Conservation (phyloP, 2,113 vertebrate genomes). For the Peromyscus polionotus region DNA sequence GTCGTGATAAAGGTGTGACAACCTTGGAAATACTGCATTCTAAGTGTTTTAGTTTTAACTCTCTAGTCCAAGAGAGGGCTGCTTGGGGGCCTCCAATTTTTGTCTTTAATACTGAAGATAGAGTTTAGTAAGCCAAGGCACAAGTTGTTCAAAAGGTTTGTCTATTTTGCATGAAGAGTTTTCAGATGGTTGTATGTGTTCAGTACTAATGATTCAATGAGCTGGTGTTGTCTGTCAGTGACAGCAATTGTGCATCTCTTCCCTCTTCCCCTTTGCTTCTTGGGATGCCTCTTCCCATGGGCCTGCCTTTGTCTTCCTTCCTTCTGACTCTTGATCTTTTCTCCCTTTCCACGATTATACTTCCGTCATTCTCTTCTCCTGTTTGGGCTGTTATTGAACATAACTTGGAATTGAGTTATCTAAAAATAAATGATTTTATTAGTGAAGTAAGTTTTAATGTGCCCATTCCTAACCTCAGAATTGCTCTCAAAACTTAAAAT, state of each 20-base stretch:
- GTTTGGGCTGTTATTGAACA: neutral
- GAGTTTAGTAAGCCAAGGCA: conserved; percentile 1
- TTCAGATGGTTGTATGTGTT: neutral
- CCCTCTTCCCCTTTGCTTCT: neutral
- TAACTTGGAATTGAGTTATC: neutral
- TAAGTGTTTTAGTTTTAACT: conserved; percentile 7
- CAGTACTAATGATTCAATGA: neutral
- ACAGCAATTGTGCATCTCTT: neutral
- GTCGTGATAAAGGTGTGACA: neutral
- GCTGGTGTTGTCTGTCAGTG: neutral
- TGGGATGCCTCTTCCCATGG: neutral
- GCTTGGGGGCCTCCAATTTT: neutral
- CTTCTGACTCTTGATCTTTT: neutral
- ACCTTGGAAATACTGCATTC: neutral
- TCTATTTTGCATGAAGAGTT: neutral
- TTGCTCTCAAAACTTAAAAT: neutral
- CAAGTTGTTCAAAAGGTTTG: neutral
- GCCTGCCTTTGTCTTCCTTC: neutral
- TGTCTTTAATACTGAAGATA: neutral
- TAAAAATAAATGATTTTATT: neutral
- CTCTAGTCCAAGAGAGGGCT: neutral
- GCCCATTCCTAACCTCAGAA: neutral
- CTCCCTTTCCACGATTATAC: neutral
- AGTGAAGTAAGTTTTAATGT: neutral
- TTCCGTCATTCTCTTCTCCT: neutral